Conservation (phyloP, 2,797 vertebrate genomes). For the Selene dorsalis region DNA sequence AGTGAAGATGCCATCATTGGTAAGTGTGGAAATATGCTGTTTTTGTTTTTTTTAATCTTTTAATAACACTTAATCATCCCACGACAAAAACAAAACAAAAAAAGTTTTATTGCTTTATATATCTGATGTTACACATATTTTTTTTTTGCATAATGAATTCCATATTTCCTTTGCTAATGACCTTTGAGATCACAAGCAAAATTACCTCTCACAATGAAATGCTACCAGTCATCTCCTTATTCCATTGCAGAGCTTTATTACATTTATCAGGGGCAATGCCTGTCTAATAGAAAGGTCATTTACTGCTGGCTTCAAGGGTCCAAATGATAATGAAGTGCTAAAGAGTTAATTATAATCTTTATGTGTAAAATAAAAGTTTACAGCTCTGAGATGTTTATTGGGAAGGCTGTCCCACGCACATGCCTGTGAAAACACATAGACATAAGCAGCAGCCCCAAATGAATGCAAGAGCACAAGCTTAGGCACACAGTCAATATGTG, state of each 20-base stretch:
- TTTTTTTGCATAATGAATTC: too few species aligned
- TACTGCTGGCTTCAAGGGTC: constrained; percentile 42
- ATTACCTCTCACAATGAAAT: constrained; percentile 43
- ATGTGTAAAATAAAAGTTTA: constrained; percentile 53
- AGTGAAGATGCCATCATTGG: not conserved
- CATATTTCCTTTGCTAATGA: constrained; percentile 7
- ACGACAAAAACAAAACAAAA: not conserved
- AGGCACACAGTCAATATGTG: constrained; percentile 48
- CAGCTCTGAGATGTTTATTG: constrained; percentile 39
- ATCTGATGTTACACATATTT: constrained; percentile 16
- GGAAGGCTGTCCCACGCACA: constrained; percentile 24
- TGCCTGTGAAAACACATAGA: not conserved
- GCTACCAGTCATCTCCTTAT: constrained; percentile 32
- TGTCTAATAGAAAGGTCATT: constrained; percentile 55
- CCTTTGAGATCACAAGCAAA: constrained; percentile 30
- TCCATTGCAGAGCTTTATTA: constrained; percentile 14
- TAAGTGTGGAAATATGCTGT: not conserved
- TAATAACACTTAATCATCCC: not conserved
- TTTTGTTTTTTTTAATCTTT: too few species aligned
- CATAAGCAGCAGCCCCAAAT: not conserved
- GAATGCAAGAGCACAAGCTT: constrained; percentile 25
- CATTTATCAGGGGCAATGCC: constrained; percentile 43
- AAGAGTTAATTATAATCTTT: constrained; percentile 59
- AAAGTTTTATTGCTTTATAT: not conserved
- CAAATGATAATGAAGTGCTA: constrained; percentile 58